Conservation (phyloP, 2,888 invertebrate genomes). For the Phymatocera aterrima region DNA sequence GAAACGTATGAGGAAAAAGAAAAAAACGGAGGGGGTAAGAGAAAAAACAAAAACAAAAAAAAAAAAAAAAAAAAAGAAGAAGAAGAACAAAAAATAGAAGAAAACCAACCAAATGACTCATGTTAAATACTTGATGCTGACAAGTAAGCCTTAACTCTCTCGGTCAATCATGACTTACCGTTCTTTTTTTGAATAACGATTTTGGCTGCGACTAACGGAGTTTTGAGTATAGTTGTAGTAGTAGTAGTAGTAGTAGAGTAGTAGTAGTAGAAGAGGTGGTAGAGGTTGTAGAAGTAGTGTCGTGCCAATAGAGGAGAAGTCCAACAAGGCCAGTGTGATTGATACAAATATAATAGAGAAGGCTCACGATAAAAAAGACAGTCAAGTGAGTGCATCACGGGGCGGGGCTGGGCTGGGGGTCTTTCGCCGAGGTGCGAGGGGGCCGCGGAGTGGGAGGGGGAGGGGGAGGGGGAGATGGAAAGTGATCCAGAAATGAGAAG, state of each 20-base stretch:
- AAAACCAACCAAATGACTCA: slow-evolving; percentile 22
- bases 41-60: too few species aligned
- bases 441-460: background rate
- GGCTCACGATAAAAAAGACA: slow-evolving; percentile 74
- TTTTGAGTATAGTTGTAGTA: slow-evolving; percentile 73
- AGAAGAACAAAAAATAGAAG: slow-evolving; percentile 29
- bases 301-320: slow-evolving; percentile 74
- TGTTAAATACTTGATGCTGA: slow-evolving; percentile 62
- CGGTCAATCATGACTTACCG: slow-evolving; percentile 74
- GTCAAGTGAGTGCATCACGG: slow-evolving; percentile 68
- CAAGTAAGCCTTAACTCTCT: slow-evolving; percentile 71
- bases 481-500: too few species aligned
- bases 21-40: too few species aligned
- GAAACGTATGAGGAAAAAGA: too few species aligned
- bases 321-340: slow-evolving; percentile 74
- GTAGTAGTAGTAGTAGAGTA: slow-evolving; percentile 66
- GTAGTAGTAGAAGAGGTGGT: slow-evolving; percentile 67
- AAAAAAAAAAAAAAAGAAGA: slow-evolving; percentile 41
- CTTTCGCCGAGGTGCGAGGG: slow-evolving; percentile 25
- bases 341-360: slow-evolving; percentile 75
- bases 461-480: background rate
- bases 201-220: slow-evolving; percentile 75
- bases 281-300: slow-evolving; percentile 70
- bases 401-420: slow-evolving; percentile 33
- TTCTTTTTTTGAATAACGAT: slow-evolving; percentile 76